Evolutionary conservation across 2,888 invertebrate genomes (phyloP), one percentile per base, ranked within the genome.

Genomic region (Perithous albicinctus): DNA sequence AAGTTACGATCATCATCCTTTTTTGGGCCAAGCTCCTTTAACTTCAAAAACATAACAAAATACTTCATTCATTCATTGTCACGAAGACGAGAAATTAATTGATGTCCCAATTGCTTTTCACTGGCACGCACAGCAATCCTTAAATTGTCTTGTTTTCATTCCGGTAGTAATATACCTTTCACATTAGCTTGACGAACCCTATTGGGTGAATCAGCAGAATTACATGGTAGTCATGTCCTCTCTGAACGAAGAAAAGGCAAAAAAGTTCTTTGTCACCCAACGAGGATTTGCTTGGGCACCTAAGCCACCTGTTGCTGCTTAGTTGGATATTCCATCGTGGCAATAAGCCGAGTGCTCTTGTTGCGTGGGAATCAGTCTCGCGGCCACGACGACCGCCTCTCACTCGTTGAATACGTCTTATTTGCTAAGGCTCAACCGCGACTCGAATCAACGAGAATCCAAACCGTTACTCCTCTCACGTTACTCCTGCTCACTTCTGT

Each of bases 311-410:
- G 46, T 12, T 32, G 61, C 38, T 29, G 46, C 26, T 48, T 29
- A 20, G 51, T 23, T 64, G 79, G 46, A 35, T 72, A 29, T 64
- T 43, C 41, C 67, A 38, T 48, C 59, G 20, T 32, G 43, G 73
- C 73, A 56, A 69, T 63, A 35, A 77, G 64, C 63, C 69, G 38
- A 48, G 54, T 82, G 82, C 76, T 82, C 82, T 82, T 75, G 79
- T 82, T 82, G 79, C 82, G 82, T 82, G 79, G 79, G 82, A 82
- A 82, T 82, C 66, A 76, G 48, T 15, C 67, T 56, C 46, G 12
- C 29, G 51, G 18, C 63, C 67, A 38, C 41, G 46, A 38, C 41
- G 46, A 48, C 51, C 67, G 51, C 48, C 56, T 63, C 75, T 78
- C 59, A 61, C 59, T 75, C 78, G 43, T 77, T 48, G 72, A 72